phyloP scores from a whole-genome alignment of 2,888 invertebrate species.

The Selenia dentaria region DNA sequence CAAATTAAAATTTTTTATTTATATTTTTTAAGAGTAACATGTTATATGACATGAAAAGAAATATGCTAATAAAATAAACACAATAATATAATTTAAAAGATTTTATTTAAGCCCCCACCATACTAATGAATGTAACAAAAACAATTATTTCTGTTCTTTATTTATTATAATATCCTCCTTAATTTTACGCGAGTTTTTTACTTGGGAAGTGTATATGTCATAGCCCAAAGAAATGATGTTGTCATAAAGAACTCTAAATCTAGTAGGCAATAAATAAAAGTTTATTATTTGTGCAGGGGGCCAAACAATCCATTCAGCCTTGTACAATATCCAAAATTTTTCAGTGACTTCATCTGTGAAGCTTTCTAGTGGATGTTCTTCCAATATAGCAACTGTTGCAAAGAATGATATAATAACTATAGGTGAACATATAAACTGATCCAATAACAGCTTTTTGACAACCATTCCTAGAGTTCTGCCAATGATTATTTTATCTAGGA shows the following conservation, averaged over 20 bases:
- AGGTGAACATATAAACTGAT: slow-evolving; percentile 94
- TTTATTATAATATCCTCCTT: slow-evolving; percentile 7
- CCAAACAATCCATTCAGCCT: slow-evolving; percentile 96
- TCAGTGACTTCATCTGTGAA: slow-evolving; percentile 87
- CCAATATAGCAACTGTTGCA: slow-evolving; percentile 89
- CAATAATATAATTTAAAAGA: not conserved
- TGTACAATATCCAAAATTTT: slow-evolving; percentile 91
- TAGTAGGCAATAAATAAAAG: slow-evolving; percentile 93
- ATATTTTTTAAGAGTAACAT: no score
- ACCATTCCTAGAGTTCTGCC: slow-evolving; percentile 87
- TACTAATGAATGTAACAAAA: no score
- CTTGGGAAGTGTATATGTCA: slow-evolving; percentile 93
- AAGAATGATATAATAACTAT: slow-evolving; percentile 91
- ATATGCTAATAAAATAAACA: slow-evolving; percentile 4
- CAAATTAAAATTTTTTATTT: no score
- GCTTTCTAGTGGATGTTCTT: slow-evolving; percentile 85
- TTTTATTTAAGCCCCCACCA: no score
- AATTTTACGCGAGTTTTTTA: slow-evolving; percentile 84
- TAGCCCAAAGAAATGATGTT: slow-evolving; percentile 93
- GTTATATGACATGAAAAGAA: not conserved
- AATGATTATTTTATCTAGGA: slow-evolving; percentile 89
- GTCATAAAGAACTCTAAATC: slow-evolving; percentile 94
- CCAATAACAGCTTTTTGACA: slow-evolving; percentile 91
- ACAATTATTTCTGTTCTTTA: no score
- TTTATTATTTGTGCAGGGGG: slow-evolving; percentile 97